Evolutionary conservation across 2,888 invertebrate genomes (phyloP).

Genomic region (Pharmacophagus antenor): DNA sequence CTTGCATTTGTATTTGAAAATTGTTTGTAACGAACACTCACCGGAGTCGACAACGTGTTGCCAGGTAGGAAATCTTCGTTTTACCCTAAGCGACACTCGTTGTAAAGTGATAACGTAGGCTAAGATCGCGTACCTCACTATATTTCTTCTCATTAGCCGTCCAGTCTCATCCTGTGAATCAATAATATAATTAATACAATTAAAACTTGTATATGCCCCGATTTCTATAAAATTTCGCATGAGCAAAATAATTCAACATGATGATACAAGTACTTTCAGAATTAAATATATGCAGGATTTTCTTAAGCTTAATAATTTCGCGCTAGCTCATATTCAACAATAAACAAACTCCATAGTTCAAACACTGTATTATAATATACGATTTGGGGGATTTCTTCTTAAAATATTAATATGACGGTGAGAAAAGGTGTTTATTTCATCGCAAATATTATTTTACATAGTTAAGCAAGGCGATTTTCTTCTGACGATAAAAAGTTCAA

Average conservation of each 20-base stretch:
- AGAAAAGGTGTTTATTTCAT: no score
- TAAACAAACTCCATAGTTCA: not conserved
- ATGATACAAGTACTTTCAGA: not conserved
- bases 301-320: conserved; percentile 10
- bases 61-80: conserved; percentile 92
- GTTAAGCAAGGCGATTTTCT: no score
- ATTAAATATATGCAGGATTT: not conserved
- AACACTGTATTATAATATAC: no score
- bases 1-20: no score
- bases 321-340: conserved; percentile 16
- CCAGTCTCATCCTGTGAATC: conserved; percentile 89
- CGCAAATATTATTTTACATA: no score
- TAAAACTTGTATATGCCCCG: not conserved
- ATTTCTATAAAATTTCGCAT: conserved; percentile 1
- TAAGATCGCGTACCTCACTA: conserved; percentile 93
- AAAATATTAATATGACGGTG: no score
- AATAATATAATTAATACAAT: not conserved
- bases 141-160: conserved; percentile 93
- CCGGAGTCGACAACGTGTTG: conserved; percentile 95
- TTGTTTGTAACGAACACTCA: conserved; percentile 66
- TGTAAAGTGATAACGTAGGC: conserved; percentile 94
- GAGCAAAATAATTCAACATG: not conserved
- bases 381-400: no score
- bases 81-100: conserved; percentile 92
- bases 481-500: no score